Evolutionary conservation across 1,140 invertebrate species (phyloP).

Genomic region (Cheumatopsyche charites): DNA sequence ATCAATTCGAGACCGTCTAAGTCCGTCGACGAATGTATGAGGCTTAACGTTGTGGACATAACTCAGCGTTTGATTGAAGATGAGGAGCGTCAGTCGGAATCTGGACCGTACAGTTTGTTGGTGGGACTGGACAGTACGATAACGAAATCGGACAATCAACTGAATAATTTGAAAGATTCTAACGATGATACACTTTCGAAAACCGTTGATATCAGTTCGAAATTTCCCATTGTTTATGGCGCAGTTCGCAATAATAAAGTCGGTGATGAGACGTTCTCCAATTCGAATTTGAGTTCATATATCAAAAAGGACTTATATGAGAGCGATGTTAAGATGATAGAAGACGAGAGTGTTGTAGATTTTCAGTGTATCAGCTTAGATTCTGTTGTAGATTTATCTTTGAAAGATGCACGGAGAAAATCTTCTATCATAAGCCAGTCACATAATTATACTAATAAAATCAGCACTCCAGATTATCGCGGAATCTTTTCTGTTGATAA

Average conservation of each 20-base stretch:
- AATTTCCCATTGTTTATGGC: neutral
- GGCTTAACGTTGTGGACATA: constrained; percentile 51
- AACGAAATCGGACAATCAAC: constrained; percentile 13
- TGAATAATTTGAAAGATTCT: neutral
- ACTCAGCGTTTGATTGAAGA: constrained; percentile 57
- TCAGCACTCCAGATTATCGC: neutral
- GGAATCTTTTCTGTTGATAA: no score
- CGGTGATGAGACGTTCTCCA: neutral
- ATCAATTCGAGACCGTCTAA: constrained; percentile 45
- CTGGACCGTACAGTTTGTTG: constrained; percentile 64
- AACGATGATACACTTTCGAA: no score
- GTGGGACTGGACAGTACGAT: constrained; percentile 55
- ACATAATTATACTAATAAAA: neutral
- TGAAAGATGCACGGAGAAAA: neutral
- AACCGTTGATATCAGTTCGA: neutral
- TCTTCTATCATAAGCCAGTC: constrained; percentile 17
- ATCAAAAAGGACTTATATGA: neutral
- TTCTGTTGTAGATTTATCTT: constrained; percentile 4
- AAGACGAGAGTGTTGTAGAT: constrained; percentile 26
- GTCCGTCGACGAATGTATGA: constrained; percentile 21
- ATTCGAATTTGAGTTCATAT: constrained; percentile 1
- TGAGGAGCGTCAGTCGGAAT: constrained; percentile 54
- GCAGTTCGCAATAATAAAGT: neutral
- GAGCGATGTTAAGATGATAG: constrained; percentile 3
- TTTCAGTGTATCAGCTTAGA: neutral